Percentiles rank a stretch among this genome's conserved stretches.
These are phyloP conservation scores for Mycalesis mineus DNA, from an alignment of 2,888 invertebrate genomes.

Conservation along the genomic window DNA sequence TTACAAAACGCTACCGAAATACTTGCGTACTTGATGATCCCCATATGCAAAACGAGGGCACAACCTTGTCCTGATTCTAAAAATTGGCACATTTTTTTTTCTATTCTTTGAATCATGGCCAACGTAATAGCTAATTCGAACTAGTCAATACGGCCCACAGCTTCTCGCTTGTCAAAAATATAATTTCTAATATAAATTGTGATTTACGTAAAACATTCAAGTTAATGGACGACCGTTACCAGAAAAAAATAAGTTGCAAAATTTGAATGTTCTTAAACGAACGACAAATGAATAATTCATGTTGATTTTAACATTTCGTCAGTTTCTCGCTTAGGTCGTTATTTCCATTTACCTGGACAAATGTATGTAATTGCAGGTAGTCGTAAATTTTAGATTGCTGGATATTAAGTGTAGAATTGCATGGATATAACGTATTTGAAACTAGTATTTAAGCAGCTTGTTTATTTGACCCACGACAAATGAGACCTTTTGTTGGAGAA, in stretches of 20 bases:
- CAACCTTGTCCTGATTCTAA: conserved; percentile 69
- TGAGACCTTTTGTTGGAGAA: no score
- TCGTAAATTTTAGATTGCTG: background rate
- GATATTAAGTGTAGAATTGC: background rate
- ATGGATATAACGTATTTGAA: background rate
- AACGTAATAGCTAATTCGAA: conserved; percentile 25
- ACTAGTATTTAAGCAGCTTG: background rate
- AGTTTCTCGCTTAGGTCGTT: background rate
- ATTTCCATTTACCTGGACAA: background rate
- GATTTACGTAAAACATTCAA: conserved; percentile 9
- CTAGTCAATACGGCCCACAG: conserved; percentile 11
- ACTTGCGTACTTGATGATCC: conserved; percentile 51
- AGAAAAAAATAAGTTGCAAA: background rate
- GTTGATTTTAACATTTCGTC: background rate
- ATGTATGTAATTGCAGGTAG: background rate
- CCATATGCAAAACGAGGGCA: conserved; percentile 60
- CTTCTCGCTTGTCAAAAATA: background rate
- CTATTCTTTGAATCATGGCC: conserved; percentile 40
- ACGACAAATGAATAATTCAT: conserved; percentile 5
- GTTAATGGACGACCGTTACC: background rate
- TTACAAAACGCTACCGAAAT: conserved; percentile 42
- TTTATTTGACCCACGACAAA: no score
- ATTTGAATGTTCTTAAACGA: background rate
- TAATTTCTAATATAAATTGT: background rate
- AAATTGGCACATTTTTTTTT: conserved; percentile 75